A percentile compares a stretch with the other conserved stretches of the same genome.
phyloP scores from a whole-genome alignment of 2,113 vertebrate genomes.

The Pelmatolapia mariae region DNA sequence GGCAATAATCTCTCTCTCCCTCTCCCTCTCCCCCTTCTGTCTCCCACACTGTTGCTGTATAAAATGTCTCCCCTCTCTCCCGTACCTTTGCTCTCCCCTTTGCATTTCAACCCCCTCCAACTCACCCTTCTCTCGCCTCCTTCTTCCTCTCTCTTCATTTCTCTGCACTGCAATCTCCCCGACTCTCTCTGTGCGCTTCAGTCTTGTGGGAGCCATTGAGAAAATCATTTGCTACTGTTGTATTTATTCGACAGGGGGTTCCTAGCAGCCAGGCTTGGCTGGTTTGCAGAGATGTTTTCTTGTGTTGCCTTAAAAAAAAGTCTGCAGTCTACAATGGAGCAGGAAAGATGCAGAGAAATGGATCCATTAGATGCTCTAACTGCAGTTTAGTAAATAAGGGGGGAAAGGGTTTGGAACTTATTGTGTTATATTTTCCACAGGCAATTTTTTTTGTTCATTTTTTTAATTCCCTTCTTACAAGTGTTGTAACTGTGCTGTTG shows the following conservation, averaged over 20 bases:
- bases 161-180: neutral
- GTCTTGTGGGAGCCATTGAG: constrained; percentile 55
- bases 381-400: neutral
- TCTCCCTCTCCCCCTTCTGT: neutral
- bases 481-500: neutral
- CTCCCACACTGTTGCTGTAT: constrained; percentile 54
- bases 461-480: neutral
- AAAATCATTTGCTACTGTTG: constrained; percentile 54
- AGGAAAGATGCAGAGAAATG: neutral
- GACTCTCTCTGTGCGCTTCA: neutral
- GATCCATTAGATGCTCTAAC: neutral
- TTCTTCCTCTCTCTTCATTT: neutral
- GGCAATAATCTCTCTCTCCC: constrained; percentile 42
- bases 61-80: neutral
- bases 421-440: neutral
- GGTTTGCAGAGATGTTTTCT: constrained; percentile 1
- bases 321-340: neutral
- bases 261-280: neutral
- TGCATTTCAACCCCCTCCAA: neutral
- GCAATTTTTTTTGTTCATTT: neutral
- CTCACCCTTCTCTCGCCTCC: neutral
- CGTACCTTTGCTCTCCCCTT: neutral
- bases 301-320: neutral
- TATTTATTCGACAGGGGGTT: constrained; percentile 23
- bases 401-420: neutral